Conservation (phyloP, 2,888 invertebrate genomes). For the Drosophila prolongata region DNA sequence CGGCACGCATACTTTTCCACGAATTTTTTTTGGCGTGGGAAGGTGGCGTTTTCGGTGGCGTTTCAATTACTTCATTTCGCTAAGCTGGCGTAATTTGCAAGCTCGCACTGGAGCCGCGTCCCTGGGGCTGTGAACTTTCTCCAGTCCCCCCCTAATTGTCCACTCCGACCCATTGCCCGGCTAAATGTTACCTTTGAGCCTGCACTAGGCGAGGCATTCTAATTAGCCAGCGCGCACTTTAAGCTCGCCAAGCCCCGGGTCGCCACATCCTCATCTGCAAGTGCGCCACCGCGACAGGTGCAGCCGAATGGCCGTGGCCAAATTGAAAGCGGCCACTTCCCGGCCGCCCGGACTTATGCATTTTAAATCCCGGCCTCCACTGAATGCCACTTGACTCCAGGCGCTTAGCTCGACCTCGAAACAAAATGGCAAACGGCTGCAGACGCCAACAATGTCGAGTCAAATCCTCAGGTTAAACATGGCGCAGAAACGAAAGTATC, state of each 20-base stretch:
- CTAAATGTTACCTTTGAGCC: slow-evolving; percentile 77
- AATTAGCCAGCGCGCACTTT: slow-evolving; percentile 70
- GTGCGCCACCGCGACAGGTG: slow-evolving; percentile 12
- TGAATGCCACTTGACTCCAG: slow-evolving; percentile 56
- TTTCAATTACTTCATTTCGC: slow-evolving; percentile 73
- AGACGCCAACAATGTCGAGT: slow-evolving; percentile 46
- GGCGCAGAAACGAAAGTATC: slow-evolving; percentile 17
- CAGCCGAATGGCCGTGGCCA: slow-evolving; percentile 15
- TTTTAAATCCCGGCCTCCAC: slow-evolving; percentile 61
- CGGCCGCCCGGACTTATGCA: slow-evolving; percentile 54
- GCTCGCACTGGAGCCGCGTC: slow-evolving; percentile 29
- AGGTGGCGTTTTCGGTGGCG: slow-evolving; percentile 63
- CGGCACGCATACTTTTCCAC: slow-evolving; percentile 45
- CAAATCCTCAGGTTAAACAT: slow-evolving; percentile 37
- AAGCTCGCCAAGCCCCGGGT: slow-evolving; percentile 53
- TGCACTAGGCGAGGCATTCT: slow-evolving; percentile 54
- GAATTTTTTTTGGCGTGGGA: slow-evolving; percentile 7
- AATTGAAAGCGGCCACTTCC: slow-evolving; percentile 53
- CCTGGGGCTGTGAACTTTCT: slow-evolving; percentile 7
- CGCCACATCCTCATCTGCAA: slow-evolving; percentile 11
- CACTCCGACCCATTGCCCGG: slow-evolving; percentile 41
- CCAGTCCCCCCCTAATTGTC: slow-evolving; percentile 50
- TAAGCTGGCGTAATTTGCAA: slow-evolving; percentile 71
- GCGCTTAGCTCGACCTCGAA: slow-evolving; percentile 74
- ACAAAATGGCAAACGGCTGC: slow-evolving; percentile 59